Base-by-base conservation (phyloP, 1,140 invertebrate species). In the Cylas formicarius region DNA sequence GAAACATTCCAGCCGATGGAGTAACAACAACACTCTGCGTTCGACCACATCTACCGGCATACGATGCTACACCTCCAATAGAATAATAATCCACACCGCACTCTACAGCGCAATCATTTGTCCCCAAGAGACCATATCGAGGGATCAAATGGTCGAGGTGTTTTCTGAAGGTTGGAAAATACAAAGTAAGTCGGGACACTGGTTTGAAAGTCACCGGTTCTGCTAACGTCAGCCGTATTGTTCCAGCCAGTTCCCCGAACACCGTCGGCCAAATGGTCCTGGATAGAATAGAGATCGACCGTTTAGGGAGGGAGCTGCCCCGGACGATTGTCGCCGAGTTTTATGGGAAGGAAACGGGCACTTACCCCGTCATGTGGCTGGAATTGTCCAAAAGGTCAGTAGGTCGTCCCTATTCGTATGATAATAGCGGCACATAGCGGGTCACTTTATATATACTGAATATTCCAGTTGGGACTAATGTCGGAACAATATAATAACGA, bases 151-250 rank as follows among this genome's bases (percentile, higher is more conserved):
- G 17, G 81, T 85, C 2, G 84, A 89, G 68, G 76, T 90, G 28
- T 90, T 90, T 59, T 89, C 85, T 31, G 80, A 86, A 43, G 86
- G 86, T 17, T 90, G 86, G 86, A 71, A 74, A 47, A 66, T 72
- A 20, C 70, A 68, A 39, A 57, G 61, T 45, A 60, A 57, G 59
- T 1, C 29, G 42, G 52, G 31, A 64, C 4, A n/a, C 18, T 13
- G 13, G 6, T 31, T 31, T 31, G 18, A 31, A 6, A 13, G 18
- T 31, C 13, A 16, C 5, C 5, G 4, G 63, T 13, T 33, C 27
- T 16, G 27, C 19, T 13, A 64, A 68, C 9, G 37, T n/a, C n/a
- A n/a, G n/a, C n/a, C 18, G 6, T 31, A 5, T 11, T 11, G 11
- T 31, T 31, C 5, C 29, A 31, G 29, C 39, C 13, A 31, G 18